Conservation (phyloP, 2,113 vertebrate genomes). For the Dryoscopus gambensis region DNA sequence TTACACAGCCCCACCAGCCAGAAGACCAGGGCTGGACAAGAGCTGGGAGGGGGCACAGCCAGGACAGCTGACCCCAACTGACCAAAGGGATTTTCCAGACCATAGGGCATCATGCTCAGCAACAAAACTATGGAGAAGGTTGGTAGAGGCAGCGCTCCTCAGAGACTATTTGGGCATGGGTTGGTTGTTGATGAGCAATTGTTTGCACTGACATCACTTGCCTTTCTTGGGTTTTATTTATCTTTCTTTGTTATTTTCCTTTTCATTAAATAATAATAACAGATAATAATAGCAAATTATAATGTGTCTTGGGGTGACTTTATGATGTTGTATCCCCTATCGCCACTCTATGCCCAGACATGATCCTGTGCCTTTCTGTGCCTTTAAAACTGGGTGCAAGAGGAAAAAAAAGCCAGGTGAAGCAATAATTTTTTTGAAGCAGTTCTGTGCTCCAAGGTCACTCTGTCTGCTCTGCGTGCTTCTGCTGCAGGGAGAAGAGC, state of each 20-base stretch:
- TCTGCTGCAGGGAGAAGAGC: no score
- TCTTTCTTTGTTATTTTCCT: neutral
- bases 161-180: neutral
- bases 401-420: no score
- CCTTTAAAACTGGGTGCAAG: no score
- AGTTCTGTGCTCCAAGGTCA: no score
- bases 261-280: neutral
- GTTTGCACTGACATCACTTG: neutral
- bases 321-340: no score
- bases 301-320: no score
- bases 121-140: neutral
- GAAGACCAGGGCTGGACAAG: neutral
- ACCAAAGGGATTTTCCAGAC: neutral
- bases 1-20: neutral
- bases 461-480: no score
- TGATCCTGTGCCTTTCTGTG: no score
- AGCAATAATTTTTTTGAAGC: no score
- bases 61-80: neutral
- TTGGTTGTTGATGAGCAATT: neutral
- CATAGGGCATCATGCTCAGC: fast-evolving
- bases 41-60: neutral
- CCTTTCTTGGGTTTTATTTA: neutral
- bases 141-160: neutral
- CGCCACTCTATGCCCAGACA: no score
- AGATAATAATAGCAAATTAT: neutral